These are phyloP conservation scores for Avahi laniger DNA, from an alignment of 2,797 vertebrate species.

Conservation along the genomic window DNA sequence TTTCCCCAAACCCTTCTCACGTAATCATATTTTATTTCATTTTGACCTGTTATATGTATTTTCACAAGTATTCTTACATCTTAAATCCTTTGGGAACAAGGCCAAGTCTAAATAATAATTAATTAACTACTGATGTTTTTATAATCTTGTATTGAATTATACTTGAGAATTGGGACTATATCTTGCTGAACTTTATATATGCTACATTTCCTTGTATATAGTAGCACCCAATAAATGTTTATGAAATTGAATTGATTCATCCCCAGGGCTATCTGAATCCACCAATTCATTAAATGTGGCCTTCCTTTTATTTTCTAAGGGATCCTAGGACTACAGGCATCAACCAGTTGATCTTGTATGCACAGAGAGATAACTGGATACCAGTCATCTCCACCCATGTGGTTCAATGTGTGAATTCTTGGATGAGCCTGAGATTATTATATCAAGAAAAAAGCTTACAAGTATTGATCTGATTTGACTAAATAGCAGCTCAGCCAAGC, in stretches of 20 bases:
- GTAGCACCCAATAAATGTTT: constrained; percentile 64
- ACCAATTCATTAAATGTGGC: background rate
- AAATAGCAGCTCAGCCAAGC: constrained; percentile 61
- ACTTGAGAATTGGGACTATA: constrained; percentile 57
- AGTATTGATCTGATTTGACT: constrained; percentile 69
- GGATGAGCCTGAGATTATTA: constrained; percentile 17
- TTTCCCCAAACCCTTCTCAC: constrained; percentile 10
- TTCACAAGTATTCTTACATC: constrained; percentile 12
- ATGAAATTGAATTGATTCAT: constrained; percentile 35
- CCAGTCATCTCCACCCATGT: background rate
- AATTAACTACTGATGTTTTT: constrained; percentile 68
- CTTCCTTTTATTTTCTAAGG: constrained; percentile 48
- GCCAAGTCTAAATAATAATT: constrained; percentile 68
- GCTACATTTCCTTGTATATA: background rate
- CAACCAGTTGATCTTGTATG: constrained; percentile 20
- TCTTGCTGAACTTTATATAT: constrained; percentile 49
- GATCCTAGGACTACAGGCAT: constrained; percentile 54
- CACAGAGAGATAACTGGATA: constrained; percentile 32
- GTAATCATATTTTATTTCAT: constrained; percentile 50
- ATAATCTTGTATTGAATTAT: constrained; percentile 66
- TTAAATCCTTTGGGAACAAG: constrained; percentile 51
- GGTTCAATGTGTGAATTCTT: constrained; percentile 59
- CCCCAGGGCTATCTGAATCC: background rate
- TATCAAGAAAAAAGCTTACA: constrained; percentile 73
- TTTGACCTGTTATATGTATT: constrained; percentile 3